Evolutionary conservation across 2,797 vertebrate genomes (phyloP).

Genomic region (Tokudaia muenninki): DNA sequence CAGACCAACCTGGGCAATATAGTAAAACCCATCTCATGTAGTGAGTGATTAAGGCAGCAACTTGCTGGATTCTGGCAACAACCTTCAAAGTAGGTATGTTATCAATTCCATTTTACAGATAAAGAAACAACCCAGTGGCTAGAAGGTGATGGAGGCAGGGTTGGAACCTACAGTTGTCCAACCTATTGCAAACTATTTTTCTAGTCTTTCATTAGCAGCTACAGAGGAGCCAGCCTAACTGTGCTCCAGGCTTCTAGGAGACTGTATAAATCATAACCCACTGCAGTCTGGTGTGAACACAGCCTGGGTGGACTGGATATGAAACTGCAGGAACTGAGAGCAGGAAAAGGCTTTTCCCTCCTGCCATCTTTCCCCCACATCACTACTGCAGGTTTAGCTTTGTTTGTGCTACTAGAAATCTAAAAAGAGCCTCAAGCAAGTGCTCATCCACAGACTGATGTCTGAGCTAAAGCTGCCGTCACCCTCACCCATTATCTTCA

Average conservation of each 20-base stretch:
- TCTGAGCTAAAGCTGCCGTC: background rate
- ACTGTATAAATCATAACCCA: background rate
- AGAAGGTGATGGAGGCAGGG: too few relatives aligned
- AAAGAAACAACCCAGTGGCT: background rate
- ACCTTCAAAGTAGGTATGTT: background rate
- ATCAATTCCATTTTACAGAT: slow-evolving; percentile 1
- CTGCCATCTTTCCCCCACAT: background rate
- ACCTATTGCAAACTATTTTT: background rate
- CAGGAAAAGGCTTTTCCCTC: too few relatives aligned
- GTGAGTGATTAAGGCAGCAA: background rate
- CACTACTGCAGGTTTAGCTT: background rate
- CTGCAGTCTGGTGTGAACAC: background rate
- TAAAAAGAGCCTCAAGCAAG: background rate
- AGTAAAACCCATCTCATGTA: background rate
- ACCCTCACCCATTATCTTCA: background rate
- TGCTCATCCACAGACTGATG: background rate
- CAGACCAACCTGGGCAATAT: background rate
- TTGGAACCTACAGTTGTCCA: background rate
- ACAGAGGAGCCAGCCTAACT: accelerated
- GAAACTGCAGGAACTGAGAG: accelerated
- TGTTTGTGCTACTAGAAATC: background rate
- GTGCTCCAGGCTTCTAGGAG: background rate
- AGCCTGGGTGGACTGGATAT: background rate
- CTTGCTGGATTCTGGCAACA: background rate
- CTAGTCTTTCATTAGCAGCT: background rate